Conservation (phyloP, 2,797 vertebrate genomes). For the Chloroceryle inda region DNA sequence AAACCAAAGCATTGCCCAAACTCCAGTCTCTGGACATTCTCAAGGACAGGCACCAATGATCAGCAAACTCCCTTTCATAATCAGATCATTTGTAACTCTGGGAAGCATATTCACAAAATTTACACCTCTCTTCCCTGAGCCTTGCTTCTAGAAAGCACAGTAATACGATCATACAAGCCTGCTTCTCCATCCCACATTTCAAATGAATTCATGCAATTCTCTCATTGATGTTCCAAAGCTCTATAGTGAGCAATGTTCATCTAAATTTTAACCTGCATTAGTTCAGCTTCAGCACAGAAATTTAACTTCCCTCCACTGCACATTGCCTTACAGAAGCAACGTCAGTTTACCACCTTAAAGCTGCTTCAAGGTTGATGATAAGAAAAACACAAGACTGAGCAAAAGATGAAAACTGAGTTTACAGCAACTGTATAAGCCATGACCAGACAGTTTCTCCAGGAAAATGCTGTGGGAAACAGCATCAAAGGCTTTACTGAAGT, state of each 20-base stretch:
- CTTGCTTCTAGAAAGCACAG: not conserved
- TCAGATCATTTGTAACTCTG: not conserved
- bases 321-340: not conserved
- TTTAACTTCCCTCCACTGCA: not conserved
- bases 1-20: not conserved
- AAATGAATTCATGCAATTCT: not conserved
- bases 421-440: not conserved
- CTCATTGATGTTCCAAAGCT: not conserved
- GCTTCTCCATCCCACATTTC: not conserved
- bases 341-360: not conserved
- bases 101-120: not conserved
- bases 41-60: not conserved
- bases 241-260: not conserved
- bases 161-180: not conserved
- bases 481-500: too few species aligned
- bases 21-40: not conserved
- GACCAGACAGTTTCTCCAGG: too few species aligned
- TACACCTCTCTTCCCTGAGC: not conserved
- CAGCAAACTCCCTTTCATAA: not conserved
- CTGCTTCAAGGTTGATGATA: not conserved
- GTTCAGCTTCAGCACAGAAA: not conserved
- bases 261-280: not conserved
- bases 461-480: too few species aligned
- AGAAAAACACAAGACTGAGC: not conserved
- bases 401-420: not conserved